phyloP scores from a whole-genome alignment of 2,888 invertebrate species.

The Ernsta delagoae region DNA sequence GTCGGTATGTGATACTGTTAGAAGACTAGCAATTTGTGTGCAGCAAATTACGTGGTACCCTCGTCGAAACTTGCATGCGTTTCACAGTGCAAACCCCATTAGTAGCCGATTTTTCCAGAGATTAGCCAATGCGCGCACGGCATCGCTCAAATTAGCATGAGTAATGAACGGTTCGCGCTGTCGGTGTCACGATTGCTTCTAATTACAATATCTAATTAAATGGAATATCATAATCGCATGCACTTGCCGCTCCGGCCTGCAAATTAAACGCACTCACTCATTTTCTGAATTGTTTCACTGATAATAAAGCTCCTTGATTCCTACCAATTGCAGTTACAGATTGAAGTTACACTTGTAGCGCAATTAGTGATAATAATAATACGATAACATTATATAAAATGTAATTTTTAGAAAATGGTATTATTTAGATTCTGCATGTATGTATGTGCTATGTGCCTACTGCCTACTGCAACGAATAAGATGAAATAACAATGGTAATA shows the following conservation, averaged over 20 bases:
- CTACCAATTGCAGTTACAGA: no score
- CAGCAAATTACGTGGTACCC: slow-evolving; percentile 37
- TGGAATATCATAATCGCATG: slow-evolving; percentile 57
- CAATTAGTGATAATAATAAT: no score
- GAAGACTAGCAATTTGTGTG: slow-evolving; percentile 36
- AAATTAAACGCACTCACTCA: slow-evolving; percentile 45
- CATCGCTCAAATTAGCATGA: slow-evolving; percentile 64
- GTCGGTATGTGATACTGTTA: slow-evolving; percentile 35
- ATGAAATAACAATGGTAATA: no score
- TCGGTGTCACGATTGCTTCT: slow-evolving; percentile 64
- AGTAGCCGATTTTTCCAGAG: slow-evolving; percentile 56
- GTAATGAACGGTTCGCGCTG: slow-evolving; percentile 65
- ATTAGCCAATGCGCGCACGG: slow-evolving; percentile 56
- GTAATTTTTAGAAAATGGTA: no score
- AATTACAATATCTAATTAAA: slow-evolving; percentile 72
- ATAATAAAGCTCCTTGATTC: no score
- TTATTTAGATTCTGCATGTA: no score
- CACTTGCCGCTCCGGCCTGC: slow-evolving; percentile 40
- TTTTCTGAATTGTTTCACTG: slow-evolving; percentile 36
- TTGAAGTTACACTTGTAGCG: no score
- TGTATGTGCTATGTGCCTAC: no score
- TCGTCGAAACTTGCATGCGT: slow-evolving; percentile 50
- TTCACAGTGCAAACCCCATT: slow-evolving; percentile 50
- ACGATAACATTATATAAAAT: no score
- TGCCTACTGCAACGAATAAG: no score